Percentiles rank a stretch among this genome's conserved stretches.
Conservation (phyloP, 1,140 invertebrate species). For the Microplitis demolitor region DNA sequence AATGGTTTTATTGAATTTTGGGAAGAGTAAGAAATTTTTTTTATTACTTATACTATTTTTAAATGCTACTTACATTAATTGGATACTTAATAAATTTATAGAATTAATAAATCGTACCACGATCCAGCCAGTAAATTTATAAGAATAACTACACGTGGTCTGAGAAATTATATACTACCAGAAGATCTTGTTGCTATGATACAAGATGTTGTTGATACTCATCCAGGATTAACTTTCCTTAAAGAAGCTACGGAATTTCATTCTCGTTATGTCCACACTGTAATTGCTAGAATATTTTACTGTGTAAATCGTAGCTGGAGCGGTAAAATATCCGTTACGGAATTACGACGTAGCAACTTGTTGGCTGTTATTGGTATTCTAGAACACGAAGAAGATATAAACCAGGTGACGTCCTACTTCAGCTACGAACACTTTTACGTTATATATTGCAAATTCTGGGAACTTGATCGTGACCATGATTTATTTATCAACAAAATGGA, state of each 20-base stretch:
- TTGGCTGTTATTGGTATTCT: slow-evolving; percentile 75
- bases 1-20: slow-evolving; percentile 88
- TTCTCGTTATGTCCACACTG: slow-evolving; percentile 96
- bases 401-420: slow-evolving; percentile 96
- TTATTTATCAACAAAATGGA: slow-evolving; percentile 94
- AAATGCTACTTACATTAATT: slow-evolving; percentile 8
- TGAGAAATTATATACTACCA: slow-evolving; percentile 69
- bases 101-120: slow-evolving; percentile 78
- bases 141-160: slow-evolving; percentile 76
- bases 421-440: slow-evolving; percentile 99
- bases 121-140: slow-evolving; percentile 91
- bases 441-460: slow-evolving; percentile 99
- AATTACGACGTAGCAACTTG: slow-evolving; percentile 92
- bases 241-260: slow-evolving; percentile 98
- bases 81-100: slow-evolving; percentile 46
- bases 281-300: slow-evolving; percentile 98
- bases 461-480: slow-evolving; percentile 98
- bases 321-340: slow-evolving; percentile 85
- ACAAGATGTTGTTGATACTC: slow-evolving; percentile 98
- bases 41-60: slow-evolving; percentile 8
- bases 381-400: slow-evolving; percentile 95
- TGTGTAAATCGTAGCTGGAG: slow-evolving; percentile 98
- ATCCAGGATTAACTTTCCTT: slow-evolving; percentile 95
- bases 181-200: slow-evolving; percentile 92
- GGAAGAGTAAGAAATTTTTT: slow-evolving; percentile 74